Percentiles rank a stretch among this genome's conserved stretches.
These are phyloP conservation scores for Redunca redunca DNA, from an alignment of 2,113 vertebrate species.

Conservation along the genomic window DNA sequence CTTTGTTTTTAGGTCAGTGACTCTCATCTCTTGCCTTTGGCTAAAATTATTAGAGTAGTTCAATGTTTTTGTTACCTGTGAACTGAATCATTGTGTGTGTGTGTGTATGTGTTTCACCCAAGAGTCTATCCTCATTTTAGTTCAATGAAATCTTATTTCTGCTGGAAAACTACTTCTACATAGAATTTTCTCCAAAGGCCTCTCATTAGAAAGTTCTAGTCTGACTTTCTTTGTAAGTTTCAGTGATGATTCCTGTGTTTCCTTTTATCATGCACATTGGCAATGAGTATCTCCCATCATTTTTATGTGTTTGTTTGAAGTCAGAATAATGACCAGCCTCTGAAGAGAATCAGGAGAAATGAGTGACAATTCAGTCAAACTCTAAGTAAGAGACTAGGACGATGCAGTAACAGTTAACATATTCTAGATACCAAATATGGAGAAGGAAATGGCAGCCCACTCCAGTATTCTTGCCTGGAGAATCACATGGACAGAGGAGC, in stretches of 20 bases:
- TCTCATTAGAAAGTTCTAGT: neutral
- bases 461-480: too few species aligned
- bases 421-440: neutral
- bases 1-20: neutral
- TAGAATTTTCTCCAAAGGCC: neutral
- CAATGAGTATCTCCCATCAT: neutral
- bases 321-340: neutral
- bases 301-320: neutral
- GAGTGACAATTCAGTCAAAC: neutral
- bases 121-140: neutral
- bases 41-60: neutral
- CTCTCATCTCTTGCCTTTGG: neutral
- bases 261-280: neutral
- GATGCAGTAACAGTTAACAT: neutral
- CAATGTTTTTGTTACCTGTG: neutral
- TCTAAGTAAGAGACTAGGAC: neutral
- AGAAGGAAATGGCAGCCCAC: too few species aligned
- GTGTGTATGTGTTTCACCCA: neutral
- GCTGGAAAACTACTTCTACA: neutral
- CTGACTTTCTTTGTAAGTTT: neutral
- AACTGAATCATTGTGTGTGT: neutral
- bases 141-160: neutral
- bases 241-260: neutral
- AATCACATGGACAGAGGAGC: too few species aligned
- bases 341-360: neutral